phyloP scores from a whole-genome alignment of 2,113 vertebrate genomes.

The Lucifuga dentata region DNA sequence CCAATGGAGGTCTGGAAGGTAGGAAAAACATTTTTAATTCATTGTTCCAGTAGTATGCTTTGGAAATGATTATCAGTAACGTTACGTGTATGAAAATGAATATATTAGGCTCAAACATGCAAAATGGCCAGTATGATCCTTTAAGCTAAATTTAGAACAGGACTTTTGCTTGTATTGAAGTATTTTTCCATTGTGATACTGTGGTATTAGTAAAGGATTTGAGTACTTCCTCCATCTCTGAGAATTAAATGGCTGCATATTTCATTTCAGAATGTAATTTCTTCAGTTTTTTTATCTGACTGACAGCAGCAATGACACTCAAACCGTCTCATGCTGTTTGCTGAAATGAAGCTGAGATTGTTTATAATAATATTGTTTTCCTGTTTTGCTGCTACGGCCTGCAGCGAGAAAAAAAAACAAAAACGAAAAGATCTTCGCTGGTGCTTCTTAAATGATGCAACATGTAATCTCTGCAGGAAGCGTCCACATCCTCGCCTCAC shows the following conservation, averaged over 20 bases:
- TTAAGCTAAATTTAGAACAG: too few species aligned
- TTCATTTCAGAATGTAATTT: slow-evolving; percentile 5
- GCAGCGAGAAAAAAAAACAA: slow-evolving; percentile 8
- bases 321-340: slow-evolving; percentile 57
- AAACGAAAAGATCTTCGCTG: slow-evolving; percentile 62
- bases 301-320: slow-evolving; percentile 70
- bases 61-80: too few species aligned
- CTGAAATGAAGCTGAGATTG: slow-evolving; percentile 59
- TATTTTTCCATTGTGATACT: too few species aligned
- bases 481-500: slow-evolving; percentile 32
- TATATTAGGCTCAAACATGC: too few species aligned
- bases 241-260: not conserved
- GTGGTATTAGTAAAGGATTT: too few species aligned
- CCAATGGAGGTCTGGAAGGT: too few species aligned
- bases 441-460: slow-evolving; percentile 76
- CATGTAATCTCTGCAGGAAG: slow-evolving; percentile 55
- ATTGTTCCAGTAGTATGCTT: too few species aligned
- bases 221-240: too few species aligned
- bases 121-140: too few species aligned
- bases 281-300: slow-evolving; percentile 35
- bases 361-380: slow-evolving; percentile 34
- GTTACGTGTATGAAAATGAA: too few species aligned
- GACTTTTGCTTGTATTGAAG: too few species aligned
- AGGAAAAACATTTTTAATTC: too few species aligned
- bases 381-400: slow-evolving; percentile 41